A percentile compares a stretch with the other conserved stretches of the same genome.
Evolutionary conservation across 2,113 vertebrate species (phyloP).

Genomic region (Colinus virginianus): DNA sequence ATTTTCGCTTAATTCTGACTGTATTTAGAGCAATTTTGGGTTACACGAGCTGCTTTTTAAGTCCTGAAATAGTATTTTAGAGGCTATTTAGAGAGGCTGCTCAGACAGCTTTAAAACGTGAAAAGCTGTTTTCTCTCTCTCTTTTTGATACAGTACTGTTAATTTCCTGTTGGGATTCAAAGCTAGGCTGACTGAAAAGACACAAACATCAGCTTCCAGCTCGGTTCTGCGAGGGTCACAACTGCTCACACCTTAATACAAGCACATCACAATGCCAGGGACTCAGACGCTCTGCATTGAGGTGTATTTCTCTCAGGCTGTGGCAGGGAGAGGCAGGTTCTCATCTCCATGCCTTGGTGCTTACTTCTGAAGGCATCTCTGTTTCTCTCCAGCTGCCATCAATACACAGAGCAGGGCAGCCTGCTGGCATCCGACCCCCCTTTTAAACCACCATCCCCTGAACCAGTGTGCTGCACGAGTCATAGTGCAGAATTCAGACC

Average conservation of each 20-base stretch:
- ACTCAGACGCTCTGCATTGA: neutral
- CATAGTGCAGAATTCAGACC: neutral
- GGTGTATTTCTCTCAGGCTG: neutral
- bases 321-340: neutral
- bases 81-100: neutral
- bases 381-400: neutral
- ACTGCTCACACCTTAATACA: neutral
- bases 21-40: too few species aligned
- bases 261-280: neutral
- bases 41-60: neutral
- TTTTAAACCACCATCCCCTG: neutral
- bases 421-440: neutral
- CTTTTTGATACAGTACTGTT: neutral
- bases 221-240: neutral
- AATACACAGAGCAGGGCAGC: neutral
- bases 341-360: accelerated
- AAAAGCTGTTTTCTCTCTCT: neutral
- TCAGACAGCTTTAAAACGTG: neutral
- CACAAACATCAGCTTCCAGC: neutral
- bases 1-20: neutral
- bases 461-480: neutral
- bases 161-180: neutral
- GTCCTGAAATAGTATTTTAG: neutral
- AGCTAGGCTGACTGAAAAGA: neutral
- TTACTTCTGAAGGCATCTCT: neutral